Evolutionary conservation across 2,888 invertebrate species (phyloP).

Genomic region (Tetranychus truncatus): DNA sequence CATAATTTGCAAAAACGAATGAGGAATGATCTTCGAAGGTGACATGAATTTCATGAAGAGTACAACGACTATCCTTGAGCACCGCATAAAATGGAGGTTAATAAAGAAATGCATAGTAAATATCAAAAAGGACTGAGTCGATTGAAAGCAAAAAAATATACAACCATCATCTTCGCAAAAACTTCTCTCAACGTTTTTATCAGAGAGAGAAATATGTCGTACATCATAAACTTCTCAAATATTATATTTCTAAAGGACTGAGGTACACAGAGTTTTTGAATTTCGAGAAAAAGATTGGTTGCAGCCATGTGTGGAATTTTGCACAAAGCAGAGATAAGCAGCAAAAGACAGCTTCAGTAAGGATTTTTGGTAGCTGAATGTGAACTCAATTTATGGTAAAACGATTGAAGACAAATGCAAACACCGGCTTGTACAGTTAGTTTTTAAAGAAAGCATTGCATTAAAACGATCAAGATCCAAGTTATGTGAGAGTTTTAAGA

Average conservation of each 20-base stretch:
- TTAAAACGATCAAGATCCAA: constrained; percentile 16
- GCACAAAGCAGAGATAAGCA: constrained; percentile 24
- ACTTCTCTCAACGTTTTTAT: neutral
- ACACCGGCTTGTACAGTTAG: constrained; percentile 28
- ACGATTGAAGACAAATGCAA: constrained; percentile 30
- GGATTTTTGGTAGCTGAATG: constrained; percentile 32
- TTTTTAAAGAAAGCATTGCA: constrained; percentile 11
- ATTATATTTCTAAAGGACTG: neutral
- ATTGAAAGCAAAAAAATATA: too few relatives aligned
- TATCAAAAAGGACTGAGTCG: neutral
- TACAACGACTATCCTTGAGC: constrained; percentile 2
- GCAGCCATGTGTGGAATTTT: neutral
- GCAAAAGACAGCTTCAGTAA: constrained; percentile 31
- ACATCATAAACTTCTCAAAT: too few relatives aligned
- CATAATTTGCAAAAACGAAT: too few relatives aligned
- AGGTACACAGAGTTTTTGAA: neutral
- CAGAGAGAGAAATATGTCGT: neutral
- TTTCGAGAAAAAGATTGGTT: neutral
- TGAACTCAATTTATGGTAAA: constrained; percentile 31
- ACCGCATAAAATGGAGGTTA: neutral
- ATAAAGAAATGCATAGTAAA: neutral
- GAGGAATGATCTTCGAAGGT: neutral
- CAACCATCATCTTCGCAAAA: neutral
- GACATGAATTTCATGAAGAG: neutral
- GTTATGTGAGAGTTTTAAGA: constrained; percentile 15